These are phyloP conservation scores for Sthenelais limicola DNA, from an alignment of 2,888 invertebrate species.

Conservation along the genomic window DNA sequence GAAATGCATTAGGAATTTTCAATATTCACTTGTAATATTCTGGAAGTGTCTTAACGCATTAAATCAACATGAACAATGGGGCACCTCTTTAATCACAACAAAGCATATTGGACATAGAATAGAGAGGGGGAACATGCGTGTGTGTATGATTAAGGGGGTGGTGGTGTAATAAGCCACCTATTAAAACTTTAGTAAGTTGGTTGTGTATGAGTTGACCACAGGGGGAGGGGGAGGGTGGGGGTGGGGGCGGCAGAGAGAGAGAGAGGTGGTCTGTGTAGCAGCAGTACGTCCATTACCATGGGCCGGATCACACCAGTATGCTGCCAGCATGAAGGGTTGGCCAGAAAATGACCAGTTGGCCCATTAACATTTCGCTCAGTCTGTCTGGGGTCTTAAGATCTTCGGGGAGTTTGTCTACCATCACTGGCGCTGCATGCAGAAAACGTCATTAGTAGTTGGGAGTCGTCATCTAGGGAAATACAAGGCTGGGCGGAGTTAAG, in stretches of 20 bases:
- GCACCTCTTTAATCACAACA: too few species aligned
- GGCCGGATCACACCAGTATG: slow-evolving; percentile 13
- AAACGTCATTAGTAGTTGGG: slow-evolving; percentile 38
- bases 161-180: too few species aligned
- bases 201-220: too few species aligned
- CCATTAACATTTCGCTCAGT: slow-evolving; percentile 39
- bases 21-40: too few species aligned
- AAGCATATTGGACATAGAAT: too few species aligned
- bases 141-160: too few species aligned
- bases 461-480: slow-evolving; percentile 35
- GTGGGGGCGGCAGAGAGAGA: slow-evolving; percentile 1
- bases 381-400: slow-evolving; percentile 40
- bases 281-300: slow-evolving; percentile 34
- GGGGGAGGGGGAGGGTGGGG: not conserved
- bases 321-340: slow-evolving; percentile 8
- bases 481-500: slow-evolving; percentile 38
- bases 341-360: slow-evolving; percentile 38
- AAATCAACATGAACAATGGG: too few species aligned
- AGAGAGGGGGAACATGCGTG: too few species aligned
- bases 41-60: too few species aligned
- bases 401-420: slow-evolving; percentile 38
- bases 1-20: too few species aligned
- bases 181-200: too few species aligned
- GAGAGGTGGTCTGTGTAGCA: slow-evolving; percentile 2
- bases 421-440: slow-evolving; percentile 34